Evolutionary conservation across 2,113 vertebrate species (phyloP).

Genomic region (Uropsilus gracilis): DNA sequence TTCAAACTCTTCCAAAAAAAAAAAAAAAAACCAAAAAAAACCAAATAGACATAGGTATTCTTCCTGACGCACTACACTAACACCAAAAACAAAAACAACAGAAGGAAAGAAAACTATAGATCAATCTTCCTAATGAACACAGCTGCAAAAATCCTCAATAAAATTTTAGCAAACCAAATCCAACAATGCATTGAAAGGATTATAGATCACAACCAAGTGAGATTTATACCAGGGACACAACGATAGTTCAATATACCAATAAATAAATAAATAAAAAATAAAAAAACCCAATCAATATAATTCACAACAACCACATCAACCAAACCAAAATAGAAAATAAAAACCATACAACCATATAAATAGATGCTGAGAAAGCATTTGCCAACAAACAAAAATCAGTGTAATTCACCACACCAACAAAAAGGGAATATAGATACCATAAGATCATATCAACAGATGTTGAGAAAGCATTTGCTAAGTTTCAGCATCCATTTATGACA

Average conservation of each 20-base stretch:
- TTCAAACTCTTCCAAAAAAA: too few species aligned
- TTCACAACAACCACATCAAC: too few species aligned
- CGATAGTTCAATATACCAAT: not conserved
- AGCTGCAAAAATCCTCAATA: not conserved
- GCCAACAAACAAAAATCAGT: not conserved
- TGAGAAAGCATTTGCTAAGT: not conserved
- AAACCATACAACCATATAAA: not conserved
- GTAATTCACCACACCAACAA: too few species aligned
- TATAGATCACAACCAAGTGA: not conserved
- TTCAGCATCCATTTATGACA: not conserved
- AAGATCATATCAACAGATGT: not conserved
- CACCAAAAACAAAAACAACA: not conserved
- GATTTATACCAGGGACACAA: not conserved
- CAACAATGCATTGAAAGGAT: not conserved
- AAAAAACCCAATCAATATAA: too few species aligned
- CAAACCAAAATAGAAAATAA: not conserved
- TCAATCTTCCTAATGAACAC: not conserved
- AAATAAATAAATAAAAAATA: too few species aligned
- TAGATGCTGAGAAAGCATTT: not conserved
- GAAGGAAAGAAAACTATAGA: not conserved
- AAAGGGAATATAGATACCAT: not conserved
- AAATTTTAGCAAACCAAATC: not conserved
- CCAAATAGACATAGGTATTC: too few species aligned
- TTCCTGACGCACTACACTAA: too few species aligned
- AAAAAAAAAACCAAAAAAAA: too few species aligned